Percentiles rank a stretch among this genome's conserved stretches.
phyloP scores from a whole-genome alignment of 2,888 invertebrate genomes.

The Morpho helenor region DNA sequence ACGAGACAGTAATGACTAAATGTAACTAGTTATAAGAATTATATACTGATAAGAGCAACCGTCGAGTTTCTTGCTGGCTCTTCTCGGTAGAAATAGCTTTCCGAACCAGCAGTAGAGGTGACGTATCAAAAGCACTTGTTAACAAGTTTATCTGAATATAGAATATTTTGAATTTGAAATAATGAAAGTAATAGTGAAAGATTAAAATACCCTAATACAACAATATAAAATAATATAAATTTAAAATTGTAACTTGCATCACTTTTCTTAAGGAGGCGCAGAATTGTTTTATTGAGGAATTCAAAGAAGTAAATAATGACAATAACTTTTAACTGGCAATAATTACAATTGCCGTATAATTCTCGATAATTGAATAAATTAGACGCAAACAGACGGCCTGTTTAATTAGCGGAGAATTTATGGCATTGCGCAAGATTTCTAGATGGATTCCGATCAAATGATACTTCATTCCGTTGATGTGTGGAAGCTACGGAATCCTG shows the following conservation, averaged over 20 bases:
- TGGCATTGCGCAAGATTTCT: constrained; percentile 17
- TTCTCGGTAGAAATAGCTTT: no score
- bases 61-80: no score
- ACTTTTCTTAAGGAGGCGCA: no score
- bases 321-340: constrained; percentile 9
- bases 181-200: no score
- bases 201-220: neutral
- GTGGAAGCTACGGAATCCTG: constrained; percentile 21
- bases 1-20: no score
- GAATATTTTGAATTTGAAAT: no score
- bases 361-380: constrained; percentile 18
- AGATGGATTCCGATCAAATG: constrained; percentile 15
- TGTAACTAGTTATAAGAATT: no score
- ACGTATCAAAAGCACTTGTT: no score
- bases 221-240: neutral
- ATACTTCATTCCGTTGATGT: constrained; percentile 12
- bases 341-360: constrained; percentile 14
- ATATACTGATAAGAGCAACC: no score
- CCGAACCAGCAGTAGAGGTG: no score
- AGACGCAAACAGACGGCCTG: constrained; percentile 3
- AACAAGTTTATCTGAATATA: no score
- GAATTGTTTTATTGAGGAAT: neutral
- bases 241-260: no score
- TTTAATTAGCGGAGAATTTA: constrained; percentile 13
- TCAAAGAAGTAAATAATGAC: constrained; percentile 7